Base-by-base conservation (phyloP, 2,888 invertebrate genomes). In the Coleophora deauratella region DNA sequence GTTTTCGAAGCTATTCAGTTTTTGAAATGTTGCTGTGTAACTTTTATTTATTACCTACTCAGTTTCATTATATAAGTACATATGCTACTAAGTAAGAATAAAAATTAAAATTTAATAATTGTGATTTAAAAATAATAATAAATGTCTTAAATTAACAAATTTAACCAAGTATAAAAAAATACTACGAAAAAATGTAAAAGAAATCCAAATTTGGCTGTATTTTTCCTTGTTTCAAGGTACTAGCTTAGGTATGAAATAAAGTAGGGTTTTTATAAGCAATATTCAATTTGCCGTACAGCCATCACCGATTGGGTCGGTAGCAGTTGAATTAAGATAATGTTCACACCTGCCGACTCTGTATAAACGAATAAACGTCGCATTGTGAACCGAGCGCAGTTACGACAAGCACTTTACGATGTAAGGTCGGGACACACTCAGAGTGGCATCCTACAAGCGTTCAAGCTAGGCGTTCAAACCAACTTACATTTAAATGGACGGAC, bases 311-410 rank as follows among this genome's bases (percentile, higher is more conserved):
- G 65, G 60, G 63, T 70, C 73, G 69, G 78, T 75, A 74, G 80
- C 78, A 59, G 57, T 72, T 73, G 76, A 76, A 81, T 82, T 79
- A 80, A 84, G 84, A 82, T 85, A 81, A 85, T 79, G 72, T 79
- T 84, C 76, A 76, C 85, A 85, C 84, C 82, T 84, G 80, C 71
- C 60, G 66, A 55, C 54, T 66, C 62, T 61, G 67, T 70, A 70
- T 70, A 72, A 73, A 76, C 74, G 67, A 70, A 70, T 70, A 72
- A 73, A 76, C 74, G 81, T 82, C 79, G 72, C 75, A 71, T 66
- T 68, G 67, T 64, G 63, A 64, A 61, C 57, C 59, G 61, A 62
- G 62, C 62, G 73, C 72, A 68, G 66, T 78, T 59, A 73, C 66
- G 59, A 69, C 62, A 61, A 54, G 52, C 65, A 58, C 59, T 80